Base-by-base conservation (phyloP, 2,797 vertebrate genomes). In the Coregonus suidteri region DNA sequence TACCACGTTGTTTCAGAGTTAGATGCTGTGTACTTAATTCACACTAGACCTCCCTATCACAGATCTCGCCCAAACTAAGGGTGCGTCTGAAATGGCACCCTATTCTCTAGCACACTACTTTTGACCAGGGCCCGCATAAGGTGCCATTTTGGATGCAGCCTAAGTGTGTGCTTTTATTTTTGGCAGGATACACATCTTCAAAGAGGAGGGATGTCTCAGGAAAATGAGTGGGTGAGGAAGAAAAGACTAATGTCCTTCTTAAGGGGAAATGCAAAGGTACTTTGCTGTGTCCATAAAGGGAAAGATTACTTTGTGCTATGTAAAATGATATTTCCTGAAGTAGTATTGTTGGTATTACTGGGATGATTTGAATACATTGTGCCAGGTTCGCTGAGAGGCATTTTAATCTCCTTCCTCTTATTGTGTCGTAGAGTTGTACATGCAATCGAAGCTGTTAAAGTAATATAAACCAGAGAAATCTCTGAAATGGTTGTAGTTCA, bases 241-340 rank as follows among this genome's bases (percentile, higher is more conserved):
- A 82, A 79, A 85, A 86, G 79, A 90, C 84, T 93, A 71, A 91
- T 91, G 86, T 84, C 88, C 80, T 79, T 93, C 87, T 91, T 94
- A 82, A 87, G 88, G 81, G 84, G 90, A 73, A 90, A 83, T 81
- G 78, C 79, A 77, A 86, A 92, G 92, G 94, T 94, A 93, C 13
- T 75, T 1, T n/a, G 34, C 71, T 83, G 78, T 72, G 37, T 86
- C 82, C 75, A 76, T 75, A 66, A 84, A 64, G 73, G 79, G 54
- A 77, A 71, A 59, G 76, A 59, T 53, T 75, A 51, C 41, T 80
- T 82, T 78, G 82, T 76, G 79, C 68, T 68, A 78, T 84, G 30
- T 73, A 79, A 82, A 82, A 82, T 76, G 70, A 72, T 76, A 76
- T 83, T 85, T 77, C 77, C 78, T 78, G 80, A 68, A 75, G 68